phyloP scores from a whole-genome alignment of 2,113 vertebrate species.

The Onychostruthus taczanowskii region DNA sequence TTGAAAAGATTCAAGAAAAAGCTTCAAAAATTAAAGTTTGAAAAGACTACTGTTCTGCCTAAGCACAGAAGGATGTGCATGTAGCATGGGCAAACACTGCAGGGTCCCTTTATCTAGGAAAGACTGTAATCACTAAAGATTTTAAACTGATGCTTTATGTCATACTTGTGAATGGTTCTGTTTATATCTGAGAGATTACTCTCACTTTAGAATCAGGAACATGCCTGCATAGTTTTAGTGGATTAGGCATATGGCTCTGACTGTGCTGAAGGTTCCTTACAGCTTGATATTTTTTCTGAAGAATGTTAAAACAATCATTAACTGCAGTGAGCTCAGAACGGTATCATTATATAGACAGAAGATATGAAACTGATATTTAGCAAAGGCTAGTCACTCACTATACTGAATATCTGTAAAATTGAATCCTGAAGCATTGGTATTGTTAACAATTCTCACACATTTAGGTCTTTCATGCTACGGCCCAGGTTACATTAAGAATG shows the following conservation, averaged over 20 bases:
- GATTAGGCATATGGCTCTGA: background rate
- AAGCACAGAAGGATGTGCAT: background rate
- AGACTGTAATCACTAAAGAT: background rate
- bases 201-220: background rate
- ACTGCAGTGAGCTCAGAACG: background rate
- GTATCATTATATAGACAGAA: background rate
- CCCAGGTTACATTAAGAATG: background rate
- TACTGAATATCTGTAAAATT: background rate
- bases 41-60: background rate
- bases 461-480: background rate
- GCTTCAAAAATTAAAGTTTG: background rate
- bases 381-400: background rate
- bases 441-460: background rate
- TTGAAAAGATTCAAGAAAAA: background rate
- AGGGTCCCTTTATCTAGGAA: background rate
- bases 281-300: background rate
- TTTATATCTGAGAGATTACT: background rate
- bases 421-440: background rate
- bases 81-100: background rate
- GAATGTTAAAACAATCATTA: background rate
- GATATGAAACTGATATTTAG: background rate
- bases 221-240: background rate
- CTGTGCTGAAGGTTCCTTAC: background rate
- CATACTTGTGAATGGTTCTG: background rate
- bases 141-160: background rate